A percentile compares a stretch with the other conserved stretches of the same genome.
Conservation (phyloP, 2,888 invertebrate genomes). For the Drosophila nigricruria region DNA sequence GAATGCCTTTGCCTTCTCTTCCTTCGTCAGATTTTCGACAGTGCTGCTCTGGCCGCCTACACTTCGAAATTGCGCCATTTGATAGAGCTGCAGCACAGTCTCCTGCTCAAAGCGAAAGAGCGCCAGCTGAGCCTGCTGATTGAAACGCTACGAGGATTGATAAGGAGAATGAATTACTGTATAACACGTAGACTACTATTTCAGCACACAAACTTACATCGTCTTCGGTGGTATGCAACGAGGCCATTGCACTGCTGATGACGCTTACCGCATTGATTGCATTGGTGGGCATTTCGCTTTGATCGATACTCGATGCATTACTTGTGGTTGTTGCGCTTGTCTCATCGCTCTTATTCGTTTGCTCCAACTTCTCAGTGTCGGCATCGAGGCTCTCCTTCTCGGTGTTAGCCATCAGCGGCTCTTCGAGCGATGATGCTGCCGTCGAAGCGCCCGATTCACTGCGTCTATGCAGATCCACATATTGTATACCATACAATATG, state of each 20-base stretch:
- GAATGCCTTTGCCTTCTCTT: slow-evolving; percentile 82
- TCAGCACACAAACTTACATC: slow-evolving; percentile 73
- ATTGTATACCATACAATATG: slow-evolving; percentile 87
- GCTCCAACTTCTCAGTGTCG: slow-evolving; percentile 71
- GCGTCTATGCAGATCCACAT: slow-evolving; percentile 84
- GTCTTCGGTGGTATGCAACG: slow-evolving; percentile 83
- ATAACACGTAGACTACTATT: background rate
- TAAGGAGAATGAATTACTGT: background rate
- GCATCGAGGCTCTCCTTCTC: slow-evolving; percentile 74
- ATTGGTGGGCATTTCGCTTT: slow-evolving; percentile 71
- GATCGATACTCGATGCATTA: slow-evolving; percentile 60
- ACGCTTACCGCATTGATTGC: slow-evolving; percentile 84
- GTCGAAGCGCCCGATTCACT: slow-evolving; percentile 48
- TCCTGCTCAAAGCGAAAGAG: slow-evolving; percentile 84
- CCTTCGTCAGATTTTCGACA: slow-evolving; percentile 72
- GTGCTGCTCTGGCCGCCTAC: slow-evolving; percentile 34
- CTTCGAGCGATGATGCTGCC: slow-evolving; percentile 48
- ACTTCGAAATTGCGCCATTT: slow-evolving; percentile 81
- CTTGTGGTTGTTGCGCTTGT: slow-evolving; percentile 65
- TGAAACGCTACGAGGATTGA: slow-evolving; percentile 76
- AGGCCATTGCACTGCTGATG: slow-evolving; percentile 85
- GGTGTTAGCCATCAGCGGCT: slow-evolving; percentile 64
- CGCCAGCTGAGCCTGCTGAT: slow-evolving; percentile 79
- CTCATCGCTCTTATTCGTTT: slow-evolving; percentile 52
- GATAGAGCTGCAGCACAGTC: slow-evolving; percentile 84